phyloP scores from a whole-genome alignment of 2,113 vertebrate genomes.

The Nesospiza acunhae region DNA sequence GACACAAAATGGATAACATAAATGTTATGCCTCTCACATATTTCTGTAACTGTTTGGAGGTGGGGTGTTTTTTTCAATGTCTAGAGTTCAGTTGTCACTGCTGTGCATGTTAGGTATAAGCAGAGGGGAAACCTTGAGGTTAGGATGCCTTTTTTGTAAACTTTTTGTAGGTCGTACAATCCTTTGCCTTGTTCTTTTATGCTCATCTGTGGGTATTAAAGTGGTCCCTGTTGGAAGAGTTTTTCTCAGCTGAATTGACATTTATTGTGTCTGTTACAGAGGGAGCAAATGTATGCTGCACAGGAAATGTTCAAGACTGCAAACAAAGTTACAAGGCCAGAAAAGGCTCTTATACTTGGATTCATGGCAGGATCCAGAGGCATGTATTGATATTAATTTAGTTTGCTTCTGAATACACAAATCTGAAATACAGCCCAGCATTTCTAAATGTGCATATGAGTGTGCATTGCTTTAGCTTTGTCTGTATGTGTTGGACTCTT shows the following conservation, averaged over 20 bases:
- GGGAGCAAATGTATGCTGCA: conserved; percentile 95
- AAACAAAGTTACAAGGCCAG: conserved; percentile 96
- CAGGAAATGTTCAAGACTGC: conserved; percentile 99
- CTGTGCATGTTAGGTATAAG: background rate
- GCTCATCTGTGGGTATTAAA: background rate
- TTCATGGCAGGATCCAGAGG: conserved; percentile 99
- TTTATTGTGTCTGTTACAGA: conserved; percentile 69
- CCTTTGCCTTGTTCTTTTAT: background rate
- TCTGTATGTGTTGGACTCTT: background rate
- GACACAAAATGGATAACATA: background rate
- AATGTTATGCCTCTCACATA: background rate
- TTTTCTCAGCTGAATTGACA: background rate
- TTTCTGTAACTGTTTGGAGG: background rate
- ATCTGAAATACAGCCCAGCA: background rate
- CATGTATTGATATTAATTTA: conserved; percentile 29
- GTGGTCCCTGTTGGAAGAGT: background rate
- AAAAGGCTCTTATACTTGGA: conserved; percentile 97
- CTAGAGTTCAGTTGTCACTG: background rate
- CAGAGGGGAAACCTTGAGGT: background rate
- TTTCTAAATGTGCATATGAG: background rate
- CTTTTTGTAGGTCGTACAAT: background rate
- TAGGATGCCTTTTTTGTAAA: background rate
- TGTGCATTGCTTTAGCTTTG: background rate
- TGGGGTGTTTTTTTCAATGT: background rate
- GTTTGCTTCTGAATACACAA: background rate